Evolutionary conservation across 2,888 invertebrate genomes (phyloP).

Genomic region (Nephrotoma flavescens): DNA sequence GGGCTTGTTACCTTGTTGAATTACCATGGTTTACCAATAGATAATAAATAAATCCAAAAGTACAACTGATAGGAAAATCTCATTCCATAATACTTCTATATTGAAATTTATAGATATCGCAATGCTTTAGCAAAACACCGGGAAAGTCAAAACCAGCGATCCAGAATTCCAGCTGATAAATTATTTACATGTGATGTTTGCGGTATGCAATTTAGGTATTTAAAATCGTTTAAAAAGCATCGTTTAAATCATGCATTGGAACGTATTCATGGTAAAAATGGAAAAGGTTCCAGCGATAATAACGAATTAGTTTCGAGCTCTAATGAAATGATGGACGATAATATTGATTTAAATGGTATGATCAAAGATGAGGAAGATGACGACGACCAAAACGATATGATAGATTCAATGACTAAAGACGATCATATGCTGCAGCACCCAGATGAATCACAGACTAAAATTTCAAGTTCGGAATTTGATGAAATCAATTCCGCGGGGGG

Average conservation of each 20-base stretch:
- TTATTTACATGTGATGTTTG: conserved; percentile 83
- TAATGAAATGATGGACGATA: conserved; percentile 46
- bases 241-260: conserved; percentile 75
- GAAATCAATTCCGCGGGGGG: conserved; percentile 12
- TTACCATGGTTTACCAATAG: too few relatives aligned
- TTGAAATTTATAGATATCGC: conserved; percentile 37
- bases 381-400: conserved; percentile 55
- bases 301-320: conserved; percentile 59
- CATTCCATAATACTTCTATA: not conserved
- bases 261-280: conserved; percentile 58
- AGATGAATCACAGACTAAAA: conserved; percentile 16
- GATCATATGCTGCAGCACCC: conserved; percentile 7
- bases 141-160: conserved; percentile 73
- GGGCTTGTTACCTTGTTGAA: too few relatives aligned
- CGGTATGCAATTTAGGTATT: conserved; percentile 74
- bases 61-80: not conserved
- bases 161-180: conserved; percentile 74
- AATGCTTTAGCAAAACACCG: conserved; percentile 74
- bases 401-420: conserved; percentile 46
- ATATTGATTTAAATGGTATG: conserved; percentile 44
- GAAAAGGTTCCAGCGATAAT: conserved; percentile 24
- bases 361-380: conserved; percentile 35
- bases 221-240: conserved; percentile 83
- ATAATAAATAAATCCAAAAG: not conserved
- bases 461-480: conserved; percentile 24